Evolutionary conservation across 1,140 invertebrate species (phyloP).

Genomic region (Temnothorax nylanderi): DNA sequence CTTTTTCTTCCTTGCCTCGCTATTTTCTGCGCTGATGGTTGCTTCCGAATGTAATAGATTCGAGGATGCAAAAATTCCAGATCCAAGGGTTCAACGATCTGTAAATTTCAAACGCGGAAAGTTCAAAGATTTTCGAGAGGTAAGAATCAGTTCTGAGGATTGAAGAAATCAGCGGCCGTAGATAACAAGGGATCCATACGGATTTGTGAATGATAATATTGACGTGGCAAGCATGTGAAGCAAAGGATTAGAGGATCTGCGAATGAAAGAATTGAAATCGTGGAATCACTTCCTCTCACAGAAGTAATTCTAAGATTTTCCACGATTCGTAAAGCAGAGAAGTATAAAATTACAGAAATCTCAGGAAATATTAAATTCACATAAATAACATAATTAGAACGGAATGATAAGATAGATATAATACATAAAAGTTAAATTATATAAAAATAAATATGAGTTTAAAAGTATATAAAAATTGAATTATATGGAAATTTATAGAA

Average conservation of each 20-base stretch:
- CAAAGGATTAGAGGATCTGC: background rate
- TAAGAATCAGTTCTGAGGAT: background rate
- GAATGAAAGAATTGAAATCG: background rate
- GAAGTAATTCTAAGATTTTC: background rate
- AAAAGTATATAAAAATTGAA: background rate
- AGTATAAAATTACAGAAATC: background rate
- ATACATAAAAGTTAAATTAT: background rate
- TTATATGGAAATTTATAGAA: background rate
- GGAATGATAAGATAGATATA: background rate
- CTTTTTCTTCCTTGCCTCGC: background rate
- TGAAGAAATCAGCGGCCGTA: background rate
- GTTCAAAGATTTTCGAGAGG: background rate
- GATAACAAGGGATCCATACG: background rate
- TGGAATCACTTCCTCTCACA: background rate
- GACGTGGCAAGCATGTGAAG: background rate
- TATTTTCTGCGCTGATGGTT: conserved; percentile 26
- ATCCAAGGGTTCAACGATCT: background rate
- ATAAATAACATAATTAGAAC: background rate
- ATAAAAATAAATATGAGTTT: background rate
- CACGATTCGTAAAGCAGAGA: background rate
- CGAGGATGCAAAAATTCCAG: background rate
- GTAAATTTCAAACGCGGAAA: background rate
- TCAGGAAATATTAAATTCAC: background rate
- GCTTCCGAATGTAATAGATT: conserved; percentile 31
- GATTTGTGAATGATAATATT: conserved; percentile 29